phyloP scores from a whole-genome alignment of 2,113 vertebrate genomes.

The Castor canadensis region DNA sequence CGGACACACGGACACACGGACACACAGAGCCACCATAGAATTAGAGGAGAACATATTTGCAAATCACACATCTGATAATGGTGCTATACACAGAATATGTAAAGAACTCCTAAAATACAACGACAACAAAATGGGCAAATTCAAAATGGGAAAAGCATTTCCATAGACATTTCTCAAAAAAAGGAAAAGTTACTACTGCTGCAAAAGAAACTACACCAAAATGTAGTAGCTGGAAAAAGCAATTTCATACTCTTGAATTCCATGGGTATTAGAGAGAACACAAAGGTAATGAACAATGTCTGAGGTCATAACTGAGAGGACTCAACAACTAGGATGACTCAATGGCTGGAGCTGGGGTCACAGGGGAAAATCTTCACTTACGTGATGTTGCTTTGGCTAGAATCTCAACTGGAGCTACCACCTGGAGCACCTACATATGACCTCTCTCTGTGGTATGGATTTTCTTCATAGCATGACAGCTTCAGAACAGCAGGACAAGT shows the following conservation, averaged over 20 bases:
- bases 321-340: not conserved
- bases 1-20: too few species aligned
- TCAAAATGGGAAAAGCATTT: not conserved
- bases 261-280: not conserved
- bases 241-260: not conserved
- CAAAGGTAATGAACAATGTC: not conserved
- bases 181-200: not conserved
- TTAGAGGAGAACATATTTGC: too few species aligned
- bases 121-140: not conserved
- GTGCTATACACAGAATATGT: not conserved
- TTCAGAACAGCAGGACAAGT: not conserved
- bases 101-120: not conserved
- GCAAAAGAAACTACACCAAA: not conserved
- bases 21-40: too few species aligned
- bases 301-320: not conserved
- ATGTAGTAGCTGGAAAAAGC: not conserved
- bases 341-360: not conserved
- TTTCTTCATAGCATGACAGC: not conserved
- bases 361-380: not conserved
- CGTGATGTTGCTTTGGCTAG: not conserved
- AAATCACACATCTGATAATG: not conserved
- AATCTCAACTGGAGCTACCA: not conserved
- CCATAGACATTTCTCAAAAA: too few species aligned
- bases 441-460: not conserved
- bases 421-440: rapidly evolving